Base-by-base conservation (phyloP, 2,797 vertebrate species). In the Lagodon rhomboides region DNA sequence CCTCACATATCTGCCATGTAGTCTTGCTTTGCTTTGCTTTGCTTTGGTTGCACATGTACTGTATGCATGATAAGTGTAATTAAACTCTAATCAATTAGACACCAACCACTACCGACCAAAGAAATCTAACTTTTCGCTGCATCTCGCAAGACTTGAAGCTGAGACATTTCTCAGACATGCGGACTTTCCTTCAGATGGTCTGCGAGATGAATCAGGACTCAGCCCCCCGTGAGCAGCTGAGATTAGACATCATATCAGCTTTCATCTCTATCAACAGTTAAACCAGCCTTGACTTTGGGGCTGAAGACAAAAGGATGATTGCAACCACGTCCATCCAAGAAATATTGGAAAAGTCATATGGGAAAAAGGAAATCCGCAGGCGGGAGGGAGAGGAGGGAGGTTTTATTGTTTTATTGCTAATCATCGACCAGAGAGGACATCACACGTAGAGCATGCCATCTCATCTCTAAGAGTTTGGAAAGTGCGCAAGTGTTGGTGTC, bases 211-310 rank as follows among this genome's bases (percentile, higher is more conserved):
- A 69, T 56, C 23, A 69, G 20, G 41, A 34, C 44, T 61, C 64
- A 13, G 27, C 34, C 34, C 34, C n/a, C 46, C 17, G 25, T 63
- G 63, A 41, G n/a, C 34, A 51, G 22, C 18, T 15, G 20, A 69
- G 56, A 67, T 61, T 11, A 75, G 20, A 75, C 22, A 56, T 58
- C 47, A 65, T 17, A 73, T 49, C 10, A 68, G 58, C 64, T 50
- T 60, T 41, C 51, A 61, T 41, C 0, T 49, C 41, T 20, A 25
- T 50, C 51, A 16, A 58, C 12, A 51, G 27, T 43, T 11, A 49
- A 23, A 12, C 34, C 68, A 44, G 43, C 25, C 58, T 75, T 67
- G 20, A 66, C 59, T 72, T 73, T 68, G 34, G 30, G 6, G n/a
- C 12, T 68, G 12, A 50, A 76, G 68, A 70, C 62, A 53, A 63